These are phyloP conservation scores for Eospalax fontanierii DNA, from an alignment of 2,797 vertebrate genomes.

Conservation along the genomic window DNA sequence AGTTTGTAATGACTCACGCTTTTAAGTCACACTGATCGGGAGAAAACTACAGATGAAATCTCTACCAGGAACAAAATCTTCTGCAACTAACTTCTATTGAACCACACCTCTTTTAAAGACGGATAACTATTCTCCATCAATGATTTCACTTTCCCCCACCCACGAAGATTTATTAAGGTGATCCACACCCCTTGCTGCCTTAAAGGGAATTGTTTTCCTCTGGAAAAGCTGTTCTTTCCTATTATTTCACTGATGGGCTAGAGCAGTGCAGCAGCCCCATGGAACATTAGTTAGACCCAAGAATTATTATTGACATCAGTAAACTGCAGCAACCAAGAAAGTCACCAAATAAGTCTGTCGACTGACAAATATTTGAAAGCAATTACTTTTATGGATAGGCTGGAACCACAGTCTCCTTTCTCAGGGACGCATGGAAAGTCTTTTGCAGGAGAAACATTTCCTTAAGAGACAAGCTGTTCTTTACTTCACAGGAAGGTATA, in stretches of 20 bases:
- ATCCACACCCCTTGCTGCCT: conserved; percentile 90
- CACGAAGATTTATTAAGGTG: conserved; percentile 93
- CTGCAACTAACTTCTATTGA: conserved; percentile 17
- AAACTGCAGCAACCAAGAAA: conserved; percentile 85
- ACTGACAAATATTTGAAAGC: conserved; percentile 80
- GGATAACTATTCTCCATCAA: conserved; percentile 92
- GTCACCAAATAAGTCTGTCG: conserved; percentile 73
- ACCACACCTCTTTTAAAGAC: conserved; percentile 86
- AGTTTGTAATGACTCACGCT: conserved; percentile 38
- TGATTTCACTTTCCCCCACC: conserved; percentile 87
- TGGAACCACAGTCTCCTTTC: conserved; percentile 78
- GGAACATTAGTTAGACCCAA: conserved; percentile 88
- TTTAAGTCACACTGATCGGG: neutral
- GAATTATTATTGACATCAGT: conserved; percentile 87
- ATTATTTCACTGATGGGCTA: conserved; percentile 89
- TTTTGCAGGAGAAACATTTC: conserved; percentile 81
- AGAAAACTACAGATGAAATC: conserved; percentile 45
- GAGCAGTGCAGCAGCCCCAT: conserved; percentile 90
- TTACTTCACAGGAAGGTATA: conserved; percentile 85
- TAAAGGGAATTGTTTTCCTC: conserved; percentile 88
- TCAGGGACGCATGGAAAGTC: conserved; percentile 81
- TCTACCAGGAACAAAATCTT: neutral
- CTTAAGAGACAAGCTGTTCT: conserved; percentile 79
- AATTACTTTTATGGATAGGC: conserved; percentile 78
- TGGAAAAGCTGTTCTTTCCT: conserved; percentile 91